These are phyloP conservation scores for Sylvia borin DNA, from an alignment of 2,797 vertebrate species.

Conservation along the genomic window DNA sequence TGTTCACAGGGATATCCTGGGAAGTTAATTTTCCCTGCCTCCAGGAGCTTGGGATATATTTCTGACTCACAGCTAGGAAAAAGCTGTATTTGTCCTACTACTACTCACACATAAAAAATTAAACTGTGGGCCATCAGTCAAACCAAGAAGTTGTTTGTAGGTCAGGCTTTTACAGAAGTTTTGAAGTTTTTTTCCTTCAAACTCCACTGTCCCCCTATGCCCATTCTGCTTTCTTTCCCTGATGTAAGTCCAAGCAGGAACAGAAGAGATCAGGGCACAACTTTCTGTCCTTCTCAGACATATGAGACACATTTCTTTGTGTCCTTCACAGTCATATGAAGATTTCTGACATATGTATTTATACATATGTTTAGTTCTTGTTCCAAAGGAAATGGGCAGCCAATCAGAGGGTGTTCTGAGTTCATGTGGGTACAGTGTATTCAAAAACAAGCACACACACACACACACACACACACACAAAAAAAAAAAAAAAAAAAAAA, in stretches of 20 bases:
- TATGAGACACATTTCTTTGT: too few relatives aligned
- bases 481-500: too few relatives aligned
- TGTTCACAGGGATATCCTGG: neutral
- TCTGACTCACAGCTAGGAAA: neutral
- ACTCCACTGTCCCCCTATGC: too few relatives aligned
- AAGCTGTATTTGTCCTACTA: neutral
- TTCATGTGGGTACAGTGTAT: neutral
- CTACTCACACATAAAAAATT: neutral
- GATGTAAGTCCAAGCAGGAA: neutral
- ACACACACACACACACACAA: too few relatives aligned
- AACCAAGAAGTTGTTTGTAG: neutral
- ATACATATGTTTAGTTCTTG: neutral
- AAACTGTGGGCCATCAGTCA: neutral
- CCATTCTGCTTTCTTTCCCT: neutral
- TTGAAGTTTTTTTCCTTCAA: neutral
- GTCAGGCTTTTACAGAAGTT: neutral
- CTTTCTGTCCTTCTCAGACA: neutral
- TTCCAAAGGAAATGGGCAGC: neutral
- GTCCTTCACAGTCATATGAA: neutral
- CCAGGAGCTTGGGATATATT: neutral
- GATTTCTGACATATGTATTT: neutral
- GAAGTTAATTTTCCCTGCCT: neutral
- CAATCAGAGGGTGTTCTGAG: neutral
- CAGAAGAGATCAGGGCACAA: neutral
- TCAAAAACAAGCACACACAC: too few relatives aligned